Base-by-base conservation (phyloP, 2,113 vertebrate species). In the Conger conger region DNA sequence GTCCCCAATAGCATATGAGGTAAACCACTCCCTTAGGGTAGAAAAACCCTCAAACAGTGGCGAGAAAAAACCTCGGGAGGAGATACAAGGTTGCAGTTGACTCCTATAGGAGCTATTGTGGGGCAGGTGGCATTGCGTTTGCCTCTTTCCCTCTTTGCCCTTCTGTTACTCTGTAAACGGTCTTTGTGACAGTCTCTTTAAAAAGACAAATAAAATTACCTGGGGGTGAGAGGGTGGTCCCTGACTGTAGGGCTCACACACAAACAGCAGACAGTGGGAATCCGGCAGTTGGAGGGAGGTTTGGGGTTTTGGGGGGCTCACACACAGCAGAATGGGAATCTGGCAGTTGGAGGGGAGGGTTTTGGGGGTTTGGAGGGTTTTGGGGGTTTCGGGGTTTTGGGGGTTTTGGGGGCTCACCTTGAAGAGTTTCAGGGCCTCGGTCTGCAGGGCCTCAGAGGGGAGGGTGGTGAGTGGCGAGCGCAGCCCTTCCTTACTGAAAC, bases 381-480 rank as follows among this genome's bases (percentile, higher is more conserved):
- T n/a, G 36, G 1, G 57, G 38, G 84, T 38, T 82, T 37, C 83
- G 57, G 53, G 79, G 30, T n/a, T n/a, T n/a, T n/a, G 36, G 1
- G 57, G 38, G 84, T 38, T 82, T 37, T 83, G 57, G 53, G 79
- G 30, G 36, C 89, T 30, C 83, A 97, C 97, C 96, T 98, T 98
- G 92, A 97, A 97, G 57, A 98, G 96, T 85, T 97, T 97, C 86
- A 97, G 94, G 60, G 96, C 97, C 91, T 98, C 97, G 0, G 97
- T 97, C 93, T 97, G 96, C 85, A 98, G 94, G 35, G 97, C 97
- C 68, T 97, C 96, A 0, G 96, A 98, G 16, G 96, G 96, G 85
- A 97, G 91, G 3, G 96, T 98, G 88, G 96, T 97, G 88, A 97
- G 96, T 45, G 96, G 95, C 0, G 90, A 94, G 20, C 90, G 92